These are phyloP conservation scores for Pseudoatta argentina DNA, from an alignment of 1,140 invertebrate species.

Conservation along the genomic window DNA sequence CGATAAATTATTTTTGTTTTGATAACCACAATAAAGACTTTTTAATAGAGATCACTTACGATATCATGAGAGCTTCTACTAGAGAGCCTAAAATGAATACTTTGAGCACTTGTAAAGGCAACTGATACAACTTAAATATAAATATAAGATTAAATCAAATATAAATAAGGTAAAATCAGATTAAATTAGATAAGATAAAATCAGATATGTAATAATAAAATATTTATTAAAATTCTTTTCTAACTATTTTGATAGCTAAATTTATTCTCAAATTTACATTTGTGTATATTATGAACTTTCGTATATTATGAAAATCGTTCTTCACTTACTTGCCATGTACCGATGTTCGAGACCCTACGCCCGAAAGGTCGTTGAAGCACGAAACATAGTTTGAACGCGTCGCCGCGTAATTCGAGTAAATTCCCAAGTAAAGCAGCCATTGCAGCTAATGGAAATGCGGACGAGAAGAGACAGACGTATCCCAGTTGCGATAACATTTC, in stretches of 20 bases:
- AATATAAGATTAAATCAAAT: background rate
- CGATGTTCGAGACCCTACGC: conserved; percentile 96
- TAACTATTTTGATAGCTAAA: background rate
- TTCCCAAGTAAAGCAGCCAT: conserved; percentile 97
- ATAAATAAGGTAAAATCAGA: no score
- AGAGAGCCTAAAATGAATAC: background rate
- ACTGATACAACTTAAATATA: background rate
- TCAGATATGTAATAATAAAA: background rate
- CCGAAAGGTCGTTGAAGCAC: conserved; percentile 97
- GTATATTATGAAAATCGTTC: background rate
- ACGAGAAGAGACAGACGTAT: conserved; percentile 98
- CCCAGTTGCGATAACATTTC: conserved; percentile 99
- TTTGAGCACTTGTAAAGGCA: background rate
- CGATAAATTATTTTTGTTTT: no score
- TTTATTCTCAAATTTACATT: background rate
- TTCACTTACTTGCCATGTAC: conserved; percentile 96
- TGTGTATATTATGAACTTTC: background rate
- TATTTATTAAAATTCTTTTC: conserved; percentile 1
- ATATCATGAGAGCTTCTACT: background rate
- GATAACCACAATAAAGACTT: background rate
- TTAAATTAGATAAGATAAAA: background rate
- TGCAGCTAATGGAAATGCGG: conserved; percentile 97
- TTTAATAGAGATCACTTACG: background rate
- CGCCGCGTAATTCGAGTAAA: conserved; percentile 96
- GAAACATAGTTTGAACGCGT: conserved; percentile 98